Conservation (phyloP, 2,113 vertebrate genomes). For the Paratilapia polleni region DNA sequence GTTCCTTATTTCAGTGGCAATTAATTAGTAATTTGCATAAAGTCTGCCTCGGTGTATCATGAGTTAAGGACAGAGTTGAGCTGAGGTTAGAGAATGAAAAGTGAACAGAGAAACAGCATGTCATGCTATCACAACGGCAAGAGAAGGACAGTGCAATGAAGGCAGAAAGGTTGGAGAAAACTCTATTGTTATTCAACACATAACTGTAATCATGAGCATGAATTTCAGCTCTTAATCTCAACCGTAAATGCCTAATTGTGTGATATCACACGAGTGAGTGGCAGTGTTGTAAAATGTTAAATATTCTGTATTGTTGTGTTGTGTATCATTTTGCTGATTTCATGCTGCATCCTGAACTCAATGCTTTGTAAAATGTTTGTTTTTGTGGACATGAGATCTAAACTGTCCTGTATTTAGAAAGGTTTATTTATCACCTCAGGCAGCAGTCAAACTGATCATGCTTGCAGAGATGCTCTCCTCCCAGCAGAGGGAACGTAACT, state of each 20-base stretch:
- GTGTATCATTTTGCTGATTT: not conserved
- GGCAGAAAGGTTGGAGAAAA: no score
- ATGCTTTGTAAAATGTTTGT: not conserved
- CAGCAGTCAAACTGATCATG: not conserved
- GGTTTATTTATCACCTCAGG: not conserved
- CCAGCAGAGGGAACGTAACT: not conserved
- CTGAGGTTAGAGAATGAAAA: slow-evolving; percentile 1
- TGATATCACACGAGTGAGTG: not conserved
- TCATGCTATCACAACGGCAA: not conserved
- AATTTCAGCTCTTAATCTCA: not conserved
- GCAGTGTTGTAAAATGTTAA: not conserved
- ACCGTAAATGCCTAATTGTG: not conserved
- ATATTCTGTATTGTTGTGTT: not conserved
- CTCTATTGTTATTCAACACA: not conserved
- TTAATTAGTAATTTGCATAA: slow-evolving; percentile 67
- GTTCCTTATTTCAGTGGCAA: slow-evolving; percentile 48
- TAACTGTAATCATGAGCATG: not conserved
- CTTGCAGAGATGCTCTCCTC: not conserved
- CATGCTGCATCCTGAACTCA: not conserved
- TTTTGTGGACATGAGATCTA: not conserved
- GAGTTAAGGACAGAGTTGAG: slow-evolving; percentile 14
- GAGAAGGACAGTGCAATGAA: not conserved
- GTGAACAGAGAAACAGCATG: not conserved
- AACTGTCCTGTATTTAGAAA: not conserved
- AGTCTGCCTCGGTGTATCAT: slow-evolving; percentile 8